phyloP scores from a whole-genome alignment of 2,113 vertebrate species.

The Percopsis transmontana region DNA sequence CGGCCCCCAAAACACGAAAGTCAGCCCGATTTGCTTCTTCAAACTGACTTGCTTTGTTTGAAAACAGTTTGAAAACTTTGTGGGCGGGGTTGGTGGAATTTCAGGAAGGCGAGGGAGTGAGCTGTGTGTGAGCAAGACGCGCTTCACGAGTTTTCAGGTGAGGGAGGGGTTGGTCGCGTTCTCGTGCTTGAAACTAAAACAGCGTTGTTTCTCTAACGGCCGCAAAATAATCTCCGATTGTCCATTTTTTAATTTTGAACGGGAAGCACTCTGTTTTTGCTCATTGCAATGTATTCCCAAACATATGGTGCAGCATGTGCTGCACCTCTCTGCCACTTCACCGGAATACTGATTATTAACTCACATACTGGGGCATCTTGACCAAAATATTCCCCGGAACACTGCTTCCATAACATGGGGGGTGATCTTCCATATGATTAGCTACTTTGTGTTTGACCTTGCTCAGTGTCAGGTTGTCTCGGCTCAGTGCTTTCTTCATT shows the following conservation, averaged over 20 bases:
- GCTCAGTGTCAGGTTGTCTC: slow-evolving; percentile 8
- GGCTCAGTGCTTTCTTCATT: slow-evolving; percentile 25
- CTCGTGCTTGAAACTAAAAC: no score
- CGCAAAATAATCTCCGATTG: no score
- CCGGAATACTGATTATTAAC: slow-evolving; percentile 61
- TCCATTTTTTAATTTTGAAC: slow-evolving; percentile 4
- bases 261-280: slow-evolving; percentile 20
- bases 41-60: no score
- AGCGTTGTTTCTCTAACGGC: no score
- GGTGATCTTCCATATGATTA: not conserved
- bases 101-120: no score
- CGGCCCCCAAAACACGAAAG: no score
- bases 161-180: no score
- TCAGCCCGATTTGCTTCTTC: no score
- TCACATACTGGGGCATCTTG: slow-evolving; percentile 42
- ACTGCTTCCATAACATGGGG: no score
- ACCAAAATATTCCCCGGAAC: slow-evolving; percentile 28
- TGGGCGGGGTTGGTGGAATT: no score
- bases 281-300: slow-evolving; percentile 43
- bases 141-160: not conserved
- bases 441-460: slow-evolving; percentile 9
- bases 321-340: slow-evolving; percentile 39
- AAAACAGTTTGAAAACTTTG: no score
- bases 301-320: slow-evolving; percentile 67
- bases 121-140: no score